Evolutionary conservation across 2,797 vertebrate species (phyloP).

Genomic region (Mionectes olivaceus): DNA sequence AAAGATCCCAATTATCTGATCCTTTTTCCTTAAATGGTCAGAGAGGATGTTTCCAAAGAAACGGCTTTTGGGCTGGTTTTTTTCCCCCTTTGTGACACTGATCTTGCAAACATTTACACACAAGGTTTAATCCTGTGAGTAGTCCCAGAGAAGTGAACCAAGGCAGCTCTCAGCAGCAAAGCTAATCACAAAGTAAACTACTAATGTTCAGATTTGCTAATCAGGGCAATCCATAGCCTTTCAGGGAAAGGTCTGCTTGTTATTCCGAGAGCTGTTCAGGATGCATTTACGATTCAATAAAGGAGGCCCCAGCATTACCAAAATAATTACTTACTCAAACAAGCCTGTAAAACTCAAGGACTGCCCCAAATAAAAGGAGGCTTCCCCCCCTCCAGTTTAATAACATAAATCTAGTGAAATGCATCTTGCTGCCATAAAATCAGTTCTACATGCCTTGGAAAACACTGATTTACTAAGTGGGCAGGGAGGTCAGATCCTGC

Average conservation of each 20-base stretch:
- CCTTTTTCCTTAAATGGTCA: constrained; percentile 76
- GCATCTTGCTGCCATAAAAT: constrained; percentile 79
- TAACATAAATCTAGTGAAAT: constrained; percentile 78
- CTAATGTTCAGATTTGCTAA: constrained; percentile 55
- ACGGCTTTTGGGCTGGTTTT: neutral
- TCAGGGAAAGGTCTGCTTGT: constrained; percentile 53
- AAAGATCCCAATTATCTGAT: constrained; percentile 89
- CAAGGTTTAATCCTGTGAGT: neutral
- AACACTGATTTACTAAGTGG: constrained; percentile 71
- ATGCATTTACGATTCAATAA: constrained; percentile 78
- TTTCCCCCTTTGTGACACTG: constrained; percentile 20
- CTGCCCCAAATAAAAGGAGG: constrained; percentile 71
- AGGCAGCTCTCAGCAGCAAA: constrained; percentile 36
- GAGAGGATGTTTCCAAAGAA: constrained; percentile 75
- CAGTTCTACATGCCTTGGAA: constrained; percentile 69
- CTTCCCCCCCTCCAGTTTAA: constrained; percentile 64
- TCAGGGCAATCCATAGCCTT: constrained; percentile 45
- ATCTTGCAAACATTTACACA: constrained; percentile 51
- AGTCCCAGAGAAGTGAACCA: constrained; percentile 36
- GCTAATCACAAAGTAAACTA: constrained; percentile 51
- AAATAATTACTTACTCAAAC: constrained; percentile 82
- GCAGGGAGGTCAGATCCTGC: constrained; percentile 58
- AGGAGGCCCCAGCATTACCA: constrained; percentile 74
- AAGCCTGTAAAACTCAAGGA: constrained; percentile 76
- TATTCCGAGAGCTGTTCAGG: constrained; percentile 59